Conservation (phyloP, 1,140 invertebrate species). For the Triops longicaudatus region DNA sequence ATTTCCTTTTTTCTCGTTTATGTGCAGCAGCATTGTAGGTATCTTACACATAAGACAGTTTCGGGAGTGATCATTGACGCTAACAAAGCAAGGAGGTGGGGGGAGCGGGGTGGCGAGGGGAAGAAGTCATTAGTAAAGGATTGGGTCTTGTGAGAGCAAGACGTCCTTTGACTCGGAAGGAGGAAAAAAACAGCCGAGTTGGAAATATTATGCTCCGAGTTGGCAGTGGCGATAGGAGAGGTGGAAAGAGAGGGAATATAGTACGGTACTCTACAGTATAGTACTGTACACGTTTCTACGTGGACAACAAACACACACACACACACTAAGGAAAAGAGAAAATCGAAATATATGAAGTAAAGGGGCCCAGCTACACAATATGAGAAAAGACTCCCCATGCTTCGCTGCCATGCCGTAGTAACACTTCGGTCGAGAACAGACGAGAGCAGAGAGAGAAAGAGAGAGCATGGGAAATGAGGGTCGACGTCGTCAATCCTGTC, state of each 20-base stretch:
- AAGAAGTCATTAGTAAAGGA: background rate
- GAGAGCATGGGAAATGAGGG: constrained; percentile 12
- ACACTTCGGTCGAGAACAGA: background rate
- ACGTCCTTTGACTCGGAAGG: background rate
- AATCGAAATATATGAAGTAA: background rate
- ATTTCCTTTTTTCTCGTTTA: too few relatives aligned
- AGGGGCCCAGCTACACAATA: background rate
- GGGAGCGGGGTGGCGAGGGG: background rate
- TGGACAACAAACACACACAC: background rate
- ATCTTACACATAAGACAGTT: too few relatives aligned
- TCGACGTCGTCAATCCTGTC: constrained; percentile 10
- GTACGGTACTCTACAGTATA: too few relatives aligned
- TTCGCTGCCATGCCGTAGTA: background rate
- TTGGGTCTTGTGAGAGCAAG: background rate
- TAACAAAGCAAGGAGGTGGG: background rate
- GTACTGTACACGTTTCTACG: background rate
- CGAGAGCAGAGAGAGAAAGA: background rate
- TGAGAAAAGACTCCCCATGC: constrained; percentile 1
- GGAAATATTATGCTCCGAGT: background rate
- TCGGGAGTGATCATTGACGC: background rate
- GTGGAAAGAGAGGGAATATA: background rate
- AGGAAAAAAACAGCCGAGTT: background rate
- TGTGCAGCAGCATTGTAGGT: too few relatives aligned
- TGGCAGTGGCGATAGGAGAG: background rate
- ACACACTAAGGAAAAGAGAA: background rate